Conservation (phyloP, 2,888 invertebrate species). For the Polydrusus cervinus region DNA sequence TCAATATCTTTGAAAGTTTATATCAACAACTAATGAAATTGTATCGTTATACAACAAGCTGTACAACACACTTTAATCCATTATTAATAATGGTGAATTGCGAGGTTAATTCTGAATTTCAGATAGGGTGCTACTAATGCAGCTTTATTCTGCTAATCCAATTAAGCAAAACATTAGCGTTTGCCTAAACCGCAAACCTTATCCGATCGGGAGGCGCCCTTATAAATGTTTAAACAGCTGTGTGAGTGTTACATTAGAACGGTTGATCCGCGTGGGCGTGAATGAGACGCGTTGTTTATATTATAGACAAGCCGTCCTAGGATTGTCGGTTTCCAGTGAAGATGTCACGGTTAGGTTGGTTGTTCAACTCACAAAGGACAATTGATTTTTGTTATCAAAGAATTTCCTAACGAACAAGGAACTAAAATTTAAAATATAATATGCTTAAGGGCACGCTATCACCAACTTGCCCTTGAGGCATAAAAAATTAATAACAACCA, state of each 20-base stretch:
- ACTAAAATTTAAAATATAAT: no score
- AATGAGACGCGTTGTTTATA: not conserved
- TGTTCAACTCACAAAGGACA: no score
- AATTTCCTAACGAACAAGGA: no score
- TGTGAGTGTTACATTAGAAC: constrained; percentile 16
- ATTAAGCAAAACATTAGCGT: constrained; percentile 34
- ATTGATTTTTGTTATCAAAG: no score
- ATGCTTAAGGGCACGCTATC: no score
- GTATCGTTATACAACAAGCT: not conserved
- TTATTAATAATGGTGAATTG: constrained; percentile 18
- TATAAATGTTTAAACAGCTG: constrained; percentile 33
- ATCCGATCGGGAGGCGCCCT: constrained; percentile 22
- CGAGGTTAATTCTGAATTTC: constrained; percentile 31
- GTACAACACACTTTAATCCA: constrained; percentile 11
- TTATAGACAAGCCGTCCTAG: no score
- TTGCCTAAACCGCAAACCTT: constrained; percentile 32
- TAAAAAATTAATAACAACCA: no score
- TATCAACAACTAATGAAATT: not conserved
- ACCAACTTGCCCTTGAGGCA: no score
- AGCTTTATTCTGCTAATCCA: constrained; percentile 30
- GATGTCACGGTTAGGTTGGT: no score
- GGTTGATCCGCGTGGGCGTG: constrained; percentile 8
- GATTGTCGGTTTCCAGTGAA: no score
- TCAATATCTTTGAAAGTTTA: no score
- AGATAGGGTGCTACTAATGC: constrained; percentile 33